Percentiles rank a stretch among this genome's conserved stretches.
These are phyloP conservation scores for Fringilla coelebs DNA, from an alignment of 2,797 vertebrate species.

Conservation along the genomic window DNA sequence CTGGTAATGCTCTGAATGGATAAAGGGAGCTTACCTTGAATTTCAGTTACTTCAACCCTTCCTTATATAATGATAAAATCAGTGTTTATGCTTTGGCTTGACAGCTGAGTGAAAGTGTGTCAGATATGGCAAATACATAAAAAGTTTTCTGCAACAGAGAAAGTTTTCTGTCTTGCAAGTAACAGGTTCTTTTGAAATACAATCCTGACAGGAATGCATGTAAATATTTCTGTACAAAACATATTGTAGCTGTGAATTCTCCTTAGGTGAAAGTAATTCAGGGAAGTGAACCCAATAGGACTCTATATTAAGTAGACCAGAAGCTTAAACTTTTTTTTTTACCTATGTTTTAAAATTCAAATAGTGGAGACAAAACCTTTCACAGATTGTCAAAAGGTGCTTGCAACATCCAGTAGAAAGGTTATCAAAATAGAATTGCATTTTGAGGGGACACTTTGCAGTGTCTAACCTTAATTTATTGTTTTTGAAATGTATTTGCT, in stretches of 20 bases:
- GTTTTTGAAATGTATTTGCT: background rate
- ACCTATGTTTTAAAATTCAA: background rate
- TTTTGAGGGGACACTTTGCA: background rate
- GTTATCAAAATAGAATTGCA: background rate
- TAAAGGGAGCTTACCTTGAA: constrained; percentile 32
- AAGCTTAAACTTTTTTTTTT: background rate
- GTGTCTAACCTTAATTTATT: background rate
- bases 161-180: background rate
- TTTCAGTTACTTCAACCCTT: constrained; percentile 13
- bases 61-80: constrained; percentile 44
- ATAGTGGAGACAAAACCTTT: background rate
- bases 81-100: constrained; percentile 1
- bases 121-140: background rate
- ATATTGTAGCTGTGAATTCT: background rate
- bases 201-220: background rate
- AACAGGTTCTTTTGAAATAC: background rate
- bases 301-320: background rate
- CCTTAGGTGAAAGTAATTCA: background rate
- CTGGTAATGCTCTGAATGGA: constrained; percentile 32
- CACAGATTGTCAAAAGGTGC: background rate
- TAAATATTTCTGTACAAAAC: background rate
- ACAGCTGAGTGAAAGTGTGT: background rate
- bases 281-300: background rate
- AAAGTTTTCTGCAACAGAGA: constrained; percentile 3
- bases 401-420: background rate